Evolutionary conservation across 23 tunicate genomes (phyloP).

Genomic region (Styela clava): DNA sequence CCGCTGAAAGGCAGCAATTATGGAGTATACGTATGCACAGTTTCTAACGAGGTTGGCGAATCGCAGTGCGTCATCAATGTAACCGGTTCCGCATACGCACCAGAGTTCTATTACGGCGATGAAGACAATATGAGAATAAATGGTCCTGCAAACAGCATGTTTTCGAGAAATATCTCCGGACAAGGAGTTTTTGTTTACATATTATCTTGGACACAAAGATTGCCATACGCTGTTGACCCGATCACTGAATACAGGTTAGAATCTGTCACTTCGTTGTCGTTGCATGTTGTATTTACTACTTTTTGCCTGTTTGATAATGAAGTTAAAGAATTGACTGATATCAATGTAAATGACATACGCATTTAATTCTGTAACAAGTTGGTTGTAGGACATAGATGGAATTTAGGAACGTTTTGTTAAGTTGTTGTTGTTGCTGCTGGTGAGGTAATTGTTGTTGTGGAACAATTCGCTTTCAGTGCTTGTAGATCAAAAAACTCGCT

Average conservation of each 20-base stretch:
- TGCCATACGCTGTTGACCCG: constrained; percentile 56
- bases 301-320: background rate
- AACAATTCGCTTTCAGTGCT: too few species aligned
- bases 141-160: background rate
- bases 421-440: too few species aligned
- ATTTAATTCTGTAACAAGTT: too few species aligned
- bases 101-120: constrained; percentile 53
- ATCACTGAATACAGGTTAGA: constrained; percentile 53
- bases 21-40: constrained; percentile 57
- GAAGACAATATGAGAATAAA: constrained; percentile 17
- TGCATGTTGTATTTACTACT: too few species aligned
- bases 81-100: constrained; percentile 59
- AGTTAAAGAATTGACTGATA: too few species aligned
- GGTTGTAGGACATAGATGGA: too few species aligned
- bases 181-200: constrained; percentile 27
- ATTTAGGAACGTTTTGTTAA: too few species aligned
- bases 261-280: too few species aligned
- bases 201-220: constrained; percentile 74
- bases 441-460: too few species aligned
- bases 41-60: constrained; percentile 51
- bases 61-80: constrained; percentile 54
- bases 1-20: constrained; percentile 18
- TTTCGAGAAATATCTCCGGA: background rate
- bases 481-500: too few species aligned
- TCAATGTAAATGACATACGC: too few species aligned